Evolutionary conservation across 2,888 invertebrate species (phyloP).

Genomic region (Meliscaeva auricollis): DNA sequence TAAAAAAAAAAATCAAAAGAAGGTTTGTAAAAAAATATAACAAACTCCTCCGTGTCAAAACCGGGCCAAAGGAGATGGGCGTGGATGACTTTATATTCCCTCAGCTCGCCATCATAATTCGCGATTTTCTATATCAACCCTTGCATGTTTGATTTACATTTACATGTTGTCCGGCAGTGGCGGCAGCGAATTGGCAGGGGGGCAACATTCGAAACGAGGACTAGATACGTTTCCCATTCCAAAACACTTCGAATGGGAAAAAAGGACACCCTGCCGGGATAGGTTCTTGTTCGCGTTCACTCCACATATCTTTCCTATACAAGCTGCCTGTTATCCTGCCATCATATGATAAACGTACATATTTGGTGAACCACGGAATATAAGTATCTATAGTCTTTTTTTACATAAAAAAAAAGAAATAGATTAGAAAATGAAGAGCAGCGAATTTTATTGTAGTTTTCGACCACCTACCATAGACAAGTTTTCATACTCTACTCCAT

Average conservation of each 20-base stretch:
- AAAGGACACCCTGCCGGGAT: constrained; percentile 54
- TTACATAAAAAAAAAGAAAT: constrained; percentile 31
- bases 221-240: constrained; percentile 56
- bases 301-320: constrained; percentile 43
- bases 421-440: constrained; percentile 56
- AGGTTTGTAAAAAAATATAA: constrained; percentile 12
- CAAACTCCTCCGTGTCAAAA: constrained; percentile 24
- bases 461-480: constrained; percentile 70
- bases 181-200: neutral
- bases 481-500: neutral
- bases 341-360: constrained; percentile 72
- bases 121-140: constrained; percentile 82
- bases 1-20: constrained; percentile 29
- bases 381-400: constrained; percentile 16
- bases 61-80: constrained; percentile 63
- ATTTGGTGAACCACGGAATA: constrained; percentile 63
- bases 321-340: constrained; percentile 68
- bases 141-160: constrained; percentile 84
- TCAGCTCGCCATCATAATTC: constrained; percentile 77
- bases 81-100: constrained; percentile 73
- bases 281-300: constrained; percentile 44
- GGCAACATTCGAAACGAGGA: constrained; percentile 47
- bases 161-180: constrained; percentile 81
- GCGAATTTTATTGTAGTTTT: constrained; percentile 74
- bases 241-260: constrained; percentile 1